A percentile compares a stretch with the other conserved stretches of the same genome.
phyloP scores from a whole-genome alignment of 2,113 vertebrate genomes.

The Syngnathus typhle region DNA sequence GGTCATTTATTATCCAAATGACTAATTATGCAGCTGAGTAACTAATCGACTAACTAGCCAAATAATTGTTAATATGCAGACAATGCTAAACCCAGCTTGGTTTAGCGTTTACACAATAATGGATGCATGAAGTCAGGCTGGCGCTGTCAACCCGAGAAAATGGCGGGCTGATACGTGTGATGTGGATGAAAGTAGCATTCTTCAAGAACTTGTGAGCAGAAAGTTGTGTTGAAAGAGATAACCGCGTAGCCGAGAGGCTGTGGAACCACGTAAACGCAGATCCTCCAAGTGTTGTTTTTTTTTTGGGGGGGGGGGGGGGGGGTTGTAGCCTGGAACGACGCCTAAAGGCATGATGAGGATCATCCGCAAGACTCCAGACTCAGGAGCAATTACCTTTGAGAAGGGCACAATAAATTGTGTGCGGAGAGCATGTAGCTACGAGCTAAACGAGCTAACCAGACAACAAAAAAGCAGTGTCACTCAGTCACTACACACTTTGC shows the following conservation, averaged over 20 bases:
- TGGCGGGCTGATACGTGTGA: not conserved
- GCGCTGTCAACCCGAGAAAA: no score
- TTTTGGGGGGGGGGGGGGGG: not conserved
- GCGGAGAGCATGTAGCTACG: not conserved
- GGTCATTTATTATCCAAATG: no score
- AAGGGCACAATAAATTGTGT: not conserved
- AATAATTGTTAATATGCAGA: no score
- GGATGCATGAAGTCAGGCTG: not conserved
- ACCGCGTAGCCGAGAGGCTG: conserved; percentile 4
- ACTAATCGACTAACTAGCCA: no score
- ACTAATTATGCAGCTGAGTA: no score
- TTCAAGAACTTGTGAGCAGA: conserved; percentile 2
- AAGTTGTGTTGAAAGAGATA: conserved; percentile 1
- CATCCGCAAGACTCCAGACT: not conserved
- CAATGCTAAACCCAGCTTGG: not conserved
- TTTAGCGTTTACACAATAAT: not conserved
- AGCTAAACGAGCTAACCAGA: no score
- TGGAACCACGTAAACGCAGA: conserved; percentile 9
- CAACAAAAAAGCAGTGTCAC: no score
- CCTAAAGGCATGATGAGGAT: conserved; percentile 8
- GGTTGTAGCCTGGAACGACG: conserved; percentile 14
- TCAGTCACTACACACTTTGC: no score
- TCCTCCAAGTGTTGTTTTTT: conserved; percentile 12
- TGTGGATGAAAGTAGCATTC: not conserved
- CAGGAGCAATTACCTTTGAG: not conserved